Percentiles rank a stretch among this genome's conserved stretches.
These are phyloP conservation scores for Drosophila kurseongensis DNA, from an alignment of 1,140 invertebrate genomes.

Conservation along the genomic window DNA sequence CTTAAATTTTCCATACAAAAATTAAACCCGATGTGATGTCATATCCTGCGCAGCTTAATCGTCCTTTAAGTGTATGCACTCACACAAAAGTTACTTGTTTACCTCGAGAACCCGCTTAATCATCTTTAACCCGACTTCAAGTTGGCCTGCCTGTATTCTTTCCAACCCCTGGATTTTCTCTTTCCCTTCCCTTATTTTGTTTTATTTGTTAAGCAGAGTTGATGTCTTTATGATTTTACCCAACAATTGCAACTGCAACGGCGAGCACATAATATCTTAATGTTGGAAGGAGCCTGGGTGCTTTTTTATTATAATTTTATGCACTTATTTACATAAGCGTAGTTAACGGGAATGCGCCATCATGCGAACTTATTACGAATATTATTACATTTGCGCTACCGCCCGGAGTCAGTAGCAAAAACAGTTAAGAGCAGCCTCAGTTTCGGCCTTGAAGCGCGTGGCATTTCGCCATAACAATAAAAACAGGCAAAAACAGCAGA, in stretches of 20 bases:
- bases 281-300: conserved; percentile 38
- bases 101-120: conserved; percentile 9
- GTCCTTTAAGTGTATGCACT: conserved; percentile 22
- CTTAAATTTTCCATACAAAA: conserved; percentile 24
- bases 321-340: conserved; percentile 79
- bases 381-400: conserved; percentile 59
- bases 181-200: not conserved
- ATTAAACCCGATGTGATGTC: conserved; percentile 10
- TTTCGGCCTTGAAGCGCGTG: conserved; percentile 22
- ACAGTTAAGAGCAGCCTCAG: conserved; percentile 22
- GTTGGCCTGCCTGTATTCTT: not conserved
- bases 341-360: conserved; percentile 75
- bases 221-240: conserved; percentile 45
- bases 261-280: conserved; percentile 68
- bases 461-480: conserved; percentile 58
- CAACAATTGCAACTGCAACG: conserved; percentile 29
- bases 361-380: conserved; percentile 74
- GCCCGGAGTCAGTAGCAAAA: not conserved
- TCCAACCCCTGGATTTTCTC: not conserved
- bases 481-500: conserved; percentile 5
- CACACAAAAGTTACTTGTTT: conserved; percentile 4
- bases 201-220: conserved; percentile 28
- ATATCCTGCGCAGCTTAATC: conserved; percentile 21
- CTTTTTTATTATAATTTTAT: conserved; percentile 77
- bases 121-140: conserved; percentile 11